phyloP scores from a whole-genome alignment of 2,888 invertebrate genomes.

The Gandaritis pyraliata region DNA sequence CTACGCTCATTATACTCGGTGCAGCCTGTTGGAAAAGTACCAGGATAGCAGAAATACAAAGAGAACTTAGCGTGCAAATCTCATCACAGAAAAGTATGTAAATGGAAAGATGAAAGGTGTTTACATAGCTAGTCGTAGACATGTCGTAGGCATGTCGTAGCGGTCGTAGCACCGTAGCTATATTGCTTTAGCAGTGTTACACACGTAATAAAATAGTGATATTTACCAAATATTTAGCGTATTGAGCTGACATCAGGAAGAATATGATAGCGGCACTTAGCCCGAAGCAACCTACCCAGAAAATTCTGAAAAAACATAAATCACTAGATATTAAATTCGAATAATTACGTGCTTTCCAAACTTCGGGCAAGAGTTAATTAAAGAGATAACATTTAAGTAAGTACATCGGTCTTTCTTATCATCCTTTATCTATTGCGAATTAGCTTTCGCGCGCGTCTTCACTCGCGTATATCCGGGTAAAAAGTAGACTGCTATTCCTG shows the following conservation, averaged over 20 bases:
- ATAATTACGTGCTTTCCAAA: too few relatives aligned
- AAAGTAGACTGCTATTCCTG: too few relatives aligned
- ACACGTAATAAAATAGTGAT: slow-evolving; percentile 29
- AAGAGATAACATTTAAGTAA: too few relatives aligned
- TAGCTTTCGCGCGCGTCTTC: too few relatives aligned
- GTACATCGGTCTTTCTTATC: too few relatives aligned
- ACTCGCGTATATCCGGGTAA: too few relatives aligned
- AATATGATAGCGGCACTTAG: slow-evolving; percentile 54
- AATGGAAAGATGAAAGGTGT: too few relatives aligned
- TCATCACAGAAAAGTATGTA: neutral
- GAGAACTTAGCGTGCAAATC: neutral
- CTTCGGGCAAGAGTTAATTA: too few relatives aligned
- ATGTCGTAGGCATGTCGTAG: neutral
- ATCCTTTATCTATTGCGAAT: too few relatives aligned
- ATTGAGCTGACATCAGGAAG: slow-evolving; percentile 61
- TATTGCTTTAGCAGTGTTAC: neutral
- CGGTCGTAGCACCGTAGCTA: slow-evolving; percentile 3
- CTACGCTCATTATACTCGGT: slow-evolving; percentile 88
- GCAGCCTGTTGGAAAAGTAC: slow-evolving; percentile 73
- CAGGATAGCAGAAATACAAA: neutral
- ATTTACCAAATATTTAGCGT: slow-evolving; percentile 65
- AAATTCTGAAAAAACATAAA: slow-evolving; percentile 59
- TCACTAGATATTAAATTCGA: too few relatives aligned
- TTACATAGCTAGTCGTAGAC: neutral
- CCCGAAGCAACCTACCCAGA: slow-evolving; percentile 64